Conservation (phyloP, 2,113 vertebrate genomes). For the Apteryx owenii region DNA sequence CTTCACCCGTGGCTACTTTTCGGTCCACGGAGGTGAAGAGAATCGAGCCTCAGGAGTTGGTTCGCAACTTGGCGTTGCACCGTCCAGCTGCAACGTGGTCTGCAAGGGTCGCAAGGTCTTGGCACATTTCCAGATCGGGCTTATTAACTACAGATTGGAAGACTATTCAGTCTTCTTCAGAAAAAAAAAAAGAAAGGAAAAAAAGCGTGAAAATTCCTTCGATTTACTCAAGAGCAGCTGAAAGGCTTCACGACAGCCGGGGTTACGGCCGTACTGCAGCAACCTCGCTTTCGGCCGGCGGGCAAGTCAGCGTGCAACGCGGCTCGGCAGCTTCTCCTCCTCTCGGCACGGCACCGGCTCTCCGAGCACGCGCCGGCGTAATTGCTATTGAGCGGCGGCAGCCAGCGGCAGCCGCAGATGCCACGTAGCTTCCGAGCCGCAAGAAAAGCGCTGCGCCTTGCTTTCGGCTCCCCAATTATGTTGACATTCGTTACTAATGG, state of each 20-base stretch:
- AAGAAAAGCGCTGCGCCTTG: neutral
- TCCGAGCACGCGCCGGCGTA: neutral
- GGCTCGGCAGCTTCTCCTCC: neutral
- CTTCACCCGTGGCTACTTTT: neutral
- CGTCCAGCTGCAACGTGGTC: neutral
- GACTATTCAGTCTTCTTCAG: neutral
- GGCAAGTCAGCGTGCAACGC: neutral
- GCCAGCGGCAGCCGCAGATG: neutral
- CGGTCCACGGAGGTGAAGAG: neutral
- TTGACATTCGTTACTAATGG: neutral
- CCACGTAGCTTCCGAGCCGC: neutral
- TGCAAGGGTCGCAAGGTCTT: neutral
- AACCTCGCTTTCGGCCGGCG: neutral
- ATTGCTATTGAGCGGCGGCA: neutral
- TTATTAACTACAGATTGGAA: neutral
- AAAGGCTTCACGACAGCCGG: neutral
- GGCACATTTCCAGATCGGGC: neutral
- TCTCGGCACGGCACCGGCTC: accelerated
- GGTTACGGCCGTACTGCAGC: neutral
- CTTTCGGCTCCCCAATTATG: neutral
- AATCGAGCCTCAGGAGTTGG: neutral
- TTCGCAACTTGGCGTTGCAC: neutral
- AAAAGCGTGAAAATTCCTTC: neutral
- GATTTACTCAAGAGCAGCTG: neutral
- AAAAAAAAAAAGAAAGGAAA: neutral